A percentile compares a stretch with the other conserved stretches of the same genome.
Evolutionary conservation across 64 coral and sea anemone genomes (phyloP).

Genomic region (Montipora foliosa): DNA sequence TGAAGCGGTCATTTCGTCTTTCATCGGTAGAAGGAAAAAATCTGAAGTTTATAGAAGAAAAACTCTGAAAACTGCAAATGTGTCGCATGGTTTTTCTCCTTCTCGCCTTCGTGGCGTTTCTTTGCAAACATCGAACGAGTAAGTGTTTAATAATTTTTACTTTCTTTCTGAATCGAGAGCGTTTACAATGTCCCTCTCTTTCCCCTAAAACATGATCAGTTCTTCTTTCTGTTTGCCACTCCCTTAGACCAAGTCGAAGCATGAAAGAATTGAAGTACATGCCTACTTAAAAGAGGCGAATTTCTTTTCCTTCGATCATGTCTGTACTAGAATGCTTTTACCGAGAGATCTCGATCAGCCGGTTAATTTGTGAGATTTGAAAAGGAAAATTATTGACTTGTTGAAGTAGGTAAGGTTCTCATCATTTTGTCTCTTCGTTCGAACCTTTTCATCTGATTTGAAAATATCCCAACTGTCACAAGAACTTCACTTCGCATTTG

Average conservation of each 20-base stretch:
- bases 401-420: background rate
- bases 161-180: too few species aligned
- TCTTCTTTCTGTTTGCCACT: too few species aligned
- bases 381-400: too few species aligned
- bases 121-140: slow-evolving; percentile 35
- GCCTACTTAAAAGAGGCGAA: background rate
- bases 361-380: too few species aligned
- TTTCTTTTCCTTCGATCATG: background rate
- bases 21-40: background rate
- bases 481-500: background rate
- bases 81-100: background rate
- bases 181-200: too few species aligned
- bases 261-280: too few species aligned
- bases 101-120: background rate
- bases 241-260: too few species aligned
- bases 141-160: too few species aligned
- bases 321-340: too few species aligned
- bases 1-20: background rate
- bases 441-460: background rate
- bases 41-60: background rate
- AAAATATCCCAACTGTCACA: background rate
- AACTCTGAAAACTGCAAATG: too few species aligned
- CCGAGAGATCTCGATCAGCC: too few species aligned
- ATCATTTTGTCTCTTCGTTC: background rate
- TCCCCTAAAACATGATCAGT: too few species aligned